These are phyloP conservation scores for Drosophila stalkeri DNA, from an alignment of 2,888 invertebrate species.

Conservation along the genomic window DNA sequence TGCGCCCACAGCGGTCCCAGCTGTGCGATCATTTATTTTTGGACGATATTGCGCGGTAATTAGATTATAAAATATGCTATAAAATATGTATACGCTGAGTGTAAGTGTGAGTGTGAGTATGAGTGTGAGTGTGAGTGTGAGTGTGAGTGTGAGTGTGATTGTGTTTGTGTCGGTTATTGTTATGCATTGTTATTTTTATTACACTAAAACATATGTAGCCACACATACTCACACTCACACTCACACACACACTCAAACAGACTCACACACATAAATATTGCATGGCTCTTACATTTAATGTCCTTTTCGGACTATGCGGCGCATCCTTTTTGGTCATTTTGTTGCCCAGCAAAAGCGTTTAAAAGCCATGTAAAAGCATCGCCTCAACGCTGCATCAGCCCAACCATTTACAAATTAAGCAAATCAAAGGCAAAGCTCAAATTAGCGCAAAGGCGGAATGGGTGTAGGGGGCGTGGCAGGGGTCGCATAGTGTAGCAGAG, in stretches of 20 bases:
- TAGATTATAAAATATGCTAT: slow-evolving; percentile 83
- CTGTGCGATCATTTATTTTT: slow-evolving; percentile 74
- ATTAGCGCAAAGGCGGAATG: slow-evolving; percentile 9
- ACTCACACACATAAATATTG: slow-evolving; percentile 36
- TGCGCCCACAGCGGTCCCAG: slow-evolving; percentile 55
- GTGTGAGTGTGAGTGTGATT: slow-evolving; percentile 14
- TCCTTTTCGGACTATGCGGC: slow-evolving; percentile 45
- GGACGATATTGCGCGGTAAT: slow-evolving; percentile 74
- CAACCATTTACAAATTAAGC: slow-evolving; percentile 75
- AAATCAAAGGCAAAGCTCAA: slow-evolving; percentile 68
- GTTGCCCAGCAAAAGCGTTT: slow-evolving; percentile 68
- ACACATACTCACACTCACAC: slow-evolving; percentile 27
- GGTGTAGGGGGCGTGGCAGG: neutral
- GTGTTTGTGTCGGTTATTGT: slow-evolving; percentile 39
- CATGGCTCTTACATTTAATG: slow-evolving; percentile 54
- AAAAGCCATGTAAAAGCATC: slow-evolving; percentile 72
- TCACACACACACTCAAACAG: slow-evolving; percentile 12
- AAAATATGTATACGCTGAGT: slow-evolving; percentile 65
- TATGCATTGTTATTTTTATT: slow-evolving; percentile 72
- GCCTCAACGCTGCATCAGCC: slow-evolving; percentile 33
- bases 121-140: slow-evolving; percentile 9
- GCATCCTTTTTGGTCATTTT: slow-evolving; percentile 74
- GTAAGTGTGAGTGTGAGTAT: slow-evolving; percentile 13
- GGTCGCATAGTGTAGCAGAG: slow-evolving; percentile 29
- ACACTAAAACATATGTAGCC: slow-evolving; percentile 71